phyloP scores from a whole-genome alignment of 2,113 vertebrate species.

The Hystrix cristata region DNA sequence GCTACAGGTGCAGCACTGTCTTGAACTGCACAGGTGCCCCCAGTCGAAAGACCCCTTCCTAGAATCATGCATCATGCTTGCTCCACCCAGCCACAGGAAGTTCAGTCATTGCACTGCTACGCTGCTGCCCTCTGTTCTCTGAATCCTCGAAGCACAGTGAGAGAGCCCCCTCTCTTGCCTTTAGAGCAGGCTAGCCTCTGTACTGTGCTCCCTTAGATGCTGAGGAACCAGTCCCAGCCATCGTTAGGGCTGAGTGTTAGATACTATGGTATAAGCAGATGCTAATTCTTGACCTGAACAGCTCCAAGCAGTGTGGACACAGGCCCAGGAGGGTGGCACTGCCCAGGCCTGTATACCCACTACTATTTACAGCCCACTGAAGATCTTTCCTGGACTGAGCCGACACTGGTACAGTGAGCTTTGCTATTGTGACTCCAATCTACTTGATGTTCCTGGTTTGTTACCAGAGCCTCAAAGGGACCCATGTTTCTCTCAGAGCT shows the following conservation, averaged over 20 bases:
- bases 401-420: background rate
- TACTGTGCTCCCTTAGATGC: background rate
- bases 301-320: background rate
- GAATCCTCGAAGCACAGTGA: background rate
- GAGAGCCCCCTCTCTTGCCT: background rate
- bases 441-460: fast-evolving
- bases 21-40: background rate
- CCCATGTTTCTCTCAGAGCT: background rate
- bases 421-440: background rate
- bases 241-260: background rate
- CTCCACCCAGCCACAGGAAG: fast-evolving
- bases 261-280: background rate
- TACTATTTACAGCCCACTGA: fast-evolving
- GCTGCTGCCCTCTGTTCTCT: background rate
- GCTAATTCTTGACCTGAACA: background rate
- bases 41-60: background rate
- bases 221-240: fast-evolving
- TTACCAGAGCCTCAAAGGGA: background rate
- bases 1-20: background rate
- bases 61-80: background rate
- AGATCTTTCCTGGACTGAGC: background rate
- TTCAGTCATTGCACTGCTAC: background rate
- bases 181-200: background rate
- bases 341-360: background rate
- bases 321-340: fast-evolving